phyloP scores from a whole-genome alignment of 1,140 invertebrate species.

The Elysia chlorotica region DNA sequence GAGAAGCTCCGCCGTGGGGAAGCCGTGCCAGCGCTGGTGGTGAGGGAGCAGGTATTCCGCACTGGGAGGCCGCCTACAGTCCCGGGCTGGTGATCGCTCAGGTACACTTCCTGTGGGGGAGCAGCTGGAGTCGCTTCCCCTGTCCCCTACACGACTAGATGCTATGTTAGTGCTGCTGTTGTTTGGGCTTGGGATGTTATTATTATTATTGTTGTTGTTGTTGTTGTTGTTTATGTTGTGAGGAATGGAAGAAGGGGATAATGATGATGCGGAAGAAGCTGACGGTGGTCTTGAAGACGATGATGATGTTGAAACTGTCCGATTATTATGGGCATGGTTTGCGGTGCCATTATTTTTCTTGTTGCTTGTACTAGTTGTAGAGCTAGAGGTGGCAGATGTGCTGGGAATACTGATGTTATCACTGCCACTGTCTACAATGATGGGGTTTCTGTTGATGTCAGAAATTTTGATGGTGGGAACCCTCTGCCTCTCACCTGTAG shows the following conservation, averaged over 20 bases:
- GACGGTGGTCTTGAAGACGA: background rate
- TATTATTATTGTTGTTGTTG: too few species aligned
- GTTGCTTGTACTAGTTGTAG: background rate
- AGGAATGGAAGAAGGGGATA: background rate
- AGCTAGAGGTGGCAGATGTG: background rate
- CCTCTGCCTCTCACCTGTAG: slow-evolving; percentile 7
- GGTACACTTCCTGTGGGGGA: background rate
- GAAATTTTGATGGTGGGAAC: slow-evolving; percentile 22
- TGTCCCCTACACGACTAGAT: background rate
- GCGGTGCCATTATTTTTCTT: background rate
- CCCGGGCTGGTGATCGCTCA: background rate
- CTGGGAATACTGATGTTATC: background rate
- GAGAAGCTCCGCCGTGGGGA: slow-evolving; percentile 6
- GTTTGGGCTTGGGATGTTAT: too few species aligned
- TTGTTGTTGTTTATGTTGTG: too few species aligned
- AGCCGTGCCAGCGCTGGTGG: slow-evolving; percentile 7
- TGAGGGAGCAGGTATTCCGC: slow-evolving; percentile 8
- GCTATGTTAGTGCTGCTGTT: too few species aligned
- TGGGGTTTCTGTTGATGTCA: slow-evolving; percentile 23
- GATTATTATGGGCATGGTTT: background rate
- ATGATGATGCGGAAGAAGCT: background rate
- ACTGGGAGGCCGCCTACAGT: background rate
- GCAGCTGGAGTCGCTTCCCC: background rate
- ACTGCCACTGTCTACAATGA: slow-evolving; percentile 16
- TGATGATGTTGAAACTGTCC: background rate